Evolutionary conservation across 2,797 vertebrate species (phyloP), one percentile per base, ranked within the genome.

Genomic region (Champsocephalus esox): DNA sequence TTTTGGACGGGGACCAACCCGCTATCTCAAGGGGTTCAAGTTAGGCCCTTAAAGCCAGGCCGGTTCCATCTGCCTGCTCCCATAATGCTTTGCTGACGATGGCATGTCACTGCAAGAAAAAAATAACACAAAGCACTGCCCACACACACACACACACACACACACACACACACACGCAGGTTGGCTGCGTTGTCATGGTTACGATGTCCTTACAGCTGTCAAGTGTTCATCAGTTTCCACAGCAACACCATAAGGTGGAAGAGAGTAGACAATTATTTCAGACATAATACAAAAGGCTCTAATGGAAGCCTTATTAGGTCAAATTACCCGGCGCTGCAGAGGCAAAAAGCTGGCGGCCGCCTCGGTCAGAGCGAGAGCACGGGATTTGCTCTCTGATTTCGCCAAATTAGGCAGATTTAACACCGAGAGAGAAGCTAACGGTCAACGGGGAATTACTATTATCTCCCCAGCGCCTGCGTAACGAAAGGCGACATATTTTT

Each of bases 191-290:
- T 88, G 92, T 89, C 92, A 93, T 90, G 89, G 90, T 84, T 95
- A 94, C 93, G 41, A 69, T 41, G 17, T 92, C 87, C 90, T 9
- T 87, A 87, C 92, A 94, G 89, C 92, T 93, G 89, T 93, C 91
- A 92, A 92, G 91, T 93, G 90, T 91, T 92, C 88, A 89, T 92
- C 92, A 91, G 95, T 95, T 95, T 93, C 94, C 94, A 95, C 89
- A 92, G 95, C 90, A 95, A 96, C 94, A 70, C 77, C 81, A 89
- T 88, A 88, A 89, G 87, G 88, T 88, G 82, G 81, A 80, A 38
- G 85, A 84, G 88, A 84, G 80, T 75, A 88, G 86, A 93, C 87
- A 85, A 89, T 94, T 88, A 92, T 93, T 94, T 87, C 82, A 85
- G 85, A 89, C 89, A 88, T 89, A 89, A 92, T 87, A 86, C 79